Base-by-base conservation (phyloP, 2,113 vertebrate species). In the Strix uralensis region DNA sequence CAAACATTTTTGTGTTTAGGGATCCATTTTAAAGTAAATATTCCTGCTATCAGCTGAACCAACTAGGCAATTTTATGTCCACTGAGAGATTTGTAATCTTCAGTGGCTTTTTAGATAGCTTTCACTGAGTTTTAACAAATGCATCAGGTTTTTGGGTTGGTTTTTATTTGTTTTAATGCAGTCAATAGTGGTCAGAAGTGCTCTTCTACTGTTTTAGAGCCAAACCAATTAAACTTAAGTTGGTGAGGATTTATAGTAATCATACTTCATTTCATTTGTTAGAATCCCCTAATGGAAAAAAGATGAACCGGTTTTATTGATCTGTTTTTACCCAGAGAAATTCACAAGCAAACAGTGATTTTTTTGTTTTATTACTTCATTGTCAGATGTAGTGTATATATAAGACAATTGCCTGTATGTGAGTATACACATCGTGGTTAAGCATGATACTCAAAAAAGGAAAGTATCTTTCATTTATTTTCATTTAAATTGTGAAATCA, bases 361-460 rank as follows among this genome's bases (percentile, higher is more conserved):
- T 79, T 47, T 90, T 46, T 62, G 12, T 81, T 94, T 81, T 57
- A 58, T 67, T 86, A 96, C 72, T 84, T 78, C 29, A 13, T 58
- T 69, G 65, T 86, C 23, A 61, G 52, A 73, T 58, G 34, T 67
- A 59, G 29, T 8, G 15, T 58, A 27, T 71, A 32, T 57, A 16
- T 42, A 83, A 90, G 92, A 95, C 72, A 89, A 89, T 61, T 97
- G 61, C 86, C 88, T 89, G 77, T 96, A 74, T 94, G 80, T 92
- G 92, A 82, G 32, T 91, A 38, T 86, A 59, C 73, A 83, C 42
- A 73, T 80, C 63, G 54, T 73, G 86, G 66, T 73, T 88, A 94
- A 96, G 89, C 86, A 83, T 65, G 78, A 91, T 96, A 81, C 67
- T 96, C 46, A 89, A n/a, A 81, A 95, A 65, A 96, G 40, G 19